Percentiles rank a stretch among this genome's conserved stretches.
These are phyloP conservation scores for Galerucella calmariensis DNA, from an alignment of 2,888 invertebrate species.

Conservation along the genomic window DNA sequence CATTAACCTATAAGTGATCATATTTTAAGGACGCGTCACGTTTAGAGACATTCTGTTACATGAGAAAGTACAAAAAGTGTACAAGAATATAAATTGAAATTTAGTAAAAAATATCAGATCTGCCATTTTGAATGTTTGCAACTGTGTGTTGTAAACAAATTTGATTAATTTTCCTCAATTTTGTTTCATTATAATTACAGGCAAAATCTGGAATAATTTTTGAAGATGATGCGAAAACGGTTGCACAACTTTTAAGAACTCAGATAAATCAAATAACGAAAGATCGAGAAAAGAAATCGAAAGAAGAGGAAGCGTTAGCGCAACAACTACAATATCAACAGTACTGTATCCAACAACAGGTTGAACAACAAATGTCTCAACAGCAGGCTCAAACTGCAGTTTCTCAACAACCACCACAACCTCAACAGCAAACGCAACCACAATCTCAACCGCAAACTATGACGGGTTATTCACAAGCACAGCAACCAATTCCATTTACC, in stretches of 20 bases:
- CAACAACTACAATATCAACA: constrained; percentile 71
- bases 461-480: constrained; percentile 49
- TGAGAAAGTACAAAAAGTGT: no score
- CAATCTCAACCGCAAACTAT: constrained; percentile 41
- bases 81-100: no score
- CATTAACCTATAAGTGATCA: no score
- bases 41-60: no score
- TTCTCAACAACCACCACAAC: constrained; percentile 63
- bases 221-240: constrained; percentile 93
- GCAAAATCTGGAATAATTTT: constrained; percentile 93
- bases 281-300: constrained; percentile 69
- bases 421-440: constrained; percentile 64
- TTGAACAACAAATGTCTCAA: constrained; percentile 66
- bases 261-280: constrained; percentile 81
- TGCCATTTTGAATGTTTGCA: no score
- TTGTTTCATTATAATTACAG: constrained; percentile 51
- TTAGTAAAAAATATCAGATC: no score
- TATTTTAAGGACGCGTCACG: no score
- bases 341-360: constrained; percentile 68
- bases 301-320: constrained; percentile 63
- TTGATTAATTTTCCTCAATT: no score
- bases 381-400: constrained; percentile 50
- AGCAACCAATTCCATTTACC: constrained; percentile 48
- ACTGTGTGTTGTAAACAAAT: no score
- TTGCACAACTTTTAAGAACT: constrained; percentile 89